Base-by-base conservation (phyloP, 2,797 vertebrate genomes). In the Gymnothorax javanicus region DNA sequence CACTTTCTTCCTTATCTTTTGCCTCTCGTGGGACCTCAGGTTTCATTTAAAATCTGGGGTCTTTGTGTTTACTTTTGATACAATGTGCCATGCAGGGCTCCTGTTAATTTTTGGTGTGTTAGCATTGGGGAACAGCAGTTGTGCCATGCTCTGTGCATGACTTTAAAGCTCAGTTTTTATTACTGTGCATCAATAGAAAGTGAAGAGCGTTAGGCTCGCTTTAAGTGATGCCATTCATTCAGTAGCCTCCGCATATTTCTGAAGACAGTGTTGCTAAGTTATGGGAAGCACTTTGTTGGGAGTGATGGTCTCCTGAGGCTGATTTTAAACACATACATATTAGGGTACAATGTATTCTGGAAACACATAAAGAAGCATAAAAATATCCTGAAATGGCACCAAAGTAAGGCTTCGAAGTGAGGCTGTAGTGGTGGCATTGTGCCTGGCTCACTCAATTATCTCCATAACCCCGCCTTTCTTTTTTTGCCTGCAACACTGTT, bases 1-100 rank as follows among this genome's bases (percentile, higher is more conserved):
- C 43, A 9, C 5, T 75, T 75, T 79, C 23, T 54, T 54, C 86
- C 90, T 90, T 90, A 87, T 23, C 52, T 87, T 90, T 89, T 17
- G 23, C 75, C 33, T 33, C 82, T 60, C 77, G 71, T 52, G 56
- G 43, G 20, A 82, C 43, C 54, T 60, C 52, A 52, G 82, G 71
- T 86, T 11, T 59, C 58, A 73, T 71, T 79, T 83, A 86, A 15
- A 59, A 17, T 54, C 17, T 7, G 13, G 3, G 20, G 50, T 67
- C 25, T 33, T 62, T 83, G n/a, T 83, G 25, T 27, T 77, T 20
- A 15, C 17, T 11, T 81, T 81, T 7, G 69, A 86, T 58, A 43
- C 33, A 1, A 73, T 59, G 56, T 33, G 33, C 73, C 17, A 17
- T 13, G 58, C 12, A 6, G 12, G 50, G 69, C 52, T 52, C 84